These are phyloP conservation scores for Penaeus chinensis DNA, from an alignment of 1,140 invertebrate species.

Conservation along the genomic window DNA sequence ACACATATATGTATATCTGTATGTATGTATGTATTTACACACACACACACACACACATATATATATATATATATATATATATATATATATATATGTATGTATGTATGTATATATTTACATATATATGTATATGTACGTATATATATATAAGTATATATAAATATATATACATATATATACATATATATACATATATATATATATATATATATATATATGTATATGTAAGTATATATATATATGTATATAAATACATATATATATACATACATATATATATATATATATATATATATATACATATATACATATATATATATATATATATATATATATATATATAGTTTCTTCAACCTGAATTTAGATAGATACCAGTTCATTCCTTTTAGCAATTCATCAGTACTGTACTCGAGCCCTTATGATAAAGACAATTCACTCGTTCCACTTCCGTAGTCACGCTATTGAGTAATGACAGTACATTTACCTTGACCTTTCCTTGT, in stretches of 20 bases:
- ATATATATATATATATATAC: slow-evolving; percentile 22
- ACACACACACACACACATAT: background rate
- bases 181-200: slow-evolving; percentile 24
- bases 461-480: no score
- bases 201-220: slow-evolving; percentile 18
- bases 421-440: no score
- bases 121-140: background rate
- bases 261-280: slow-evolving; percentile 36
- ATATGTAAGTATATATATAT: slow-evolving; percentile 6
- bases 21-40: background rate
- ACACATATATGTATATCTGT: background rate
- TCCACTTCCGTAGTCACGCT: no score
- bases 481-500: background rate
- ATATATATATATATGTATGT: slow-evolving; percentile 16
- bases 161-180: slow-evolving; percentile 30
- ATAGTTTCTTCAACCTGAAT: background rate
- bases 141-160: background rate
- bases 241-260: slow-evolving; percentile 35
- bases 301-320: slow-evolving; percentile 35
- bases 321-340: slow-evolving; percentile 34
- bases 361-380: no score
- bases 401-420: background rate
- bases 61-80: slow-evolving; percentile 3
- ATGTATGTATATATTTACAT: background rate
- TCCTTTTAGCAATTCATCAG: background rate